These are phyloP conservation scores for Sciaenops ocellatus DNA, from an alignment of 2,797 vertebrate genomes.

Conservation along the genomic window DNA sequence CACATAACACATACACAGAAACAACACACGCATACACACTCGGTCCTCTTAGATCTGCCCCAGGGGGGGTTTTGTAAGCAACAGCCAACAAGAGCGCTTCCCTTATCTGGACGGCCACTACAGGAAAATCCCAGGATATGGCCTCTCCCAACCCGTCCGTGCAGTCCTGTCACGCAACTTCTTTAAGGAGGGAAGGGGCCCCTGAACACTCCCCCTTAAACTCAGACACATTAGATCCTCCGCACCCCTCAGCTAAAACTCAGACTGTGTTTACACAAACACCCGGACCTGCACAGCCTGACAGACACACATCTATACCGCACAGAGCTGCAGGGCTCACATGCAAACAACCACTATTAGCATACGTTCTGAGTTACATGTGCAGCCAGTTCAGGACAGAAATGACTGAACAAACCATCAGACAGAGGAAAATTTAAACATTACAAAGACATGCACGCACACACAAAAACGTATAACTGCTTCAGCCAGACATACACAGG, in stretches of 20 bases:
- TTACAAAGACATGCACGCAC: not conserved
- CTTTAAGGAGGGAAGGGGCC: slow-evolving; percentile 55
- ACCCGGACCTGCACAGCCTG: slow-evolving; percentile 12
- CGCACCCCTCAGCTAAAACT: slow-evolving; percentile 27
- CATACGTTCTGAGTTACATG: not conserved
- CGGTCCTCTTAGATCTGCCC: slow-evolving; percentile 50
- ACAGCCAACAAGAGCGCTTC: slow-evolving; percentile 66
- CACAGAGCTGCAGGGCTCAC: not conserved
- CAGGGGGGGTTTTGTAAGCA: slow-evolving; percentile 66
- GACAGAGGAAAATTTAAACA: not conserved
- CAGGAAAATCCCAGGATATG: slow-evolving; percentile 82
- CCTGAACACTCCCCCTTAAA: slow-evolving; percentile 24
- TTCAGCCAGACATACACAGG: not conserved
- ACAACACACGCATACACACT: slow-evolving; percentile 46
- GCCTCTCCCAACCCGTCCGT: slow-evolving; percentile 72
- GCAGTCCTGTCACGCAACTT: slow-evolving; percentile 79
- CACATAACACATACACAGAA: slow-evolving; percentile 31
- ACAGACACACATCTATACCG: slow-evolving; percentile 4
- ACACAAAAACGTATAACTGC: not conserved
- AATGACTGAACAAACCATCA: not conserved
- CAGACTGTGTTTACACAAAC: slow-evolving; percentile 34
- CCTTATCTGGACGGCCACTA: slow-evolving; percentile 76
- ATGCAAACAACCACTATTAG: not conserved
- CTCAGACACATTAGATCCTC: slow-evolving; percentile 22
- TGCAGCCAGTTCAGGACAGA: not conserved